Conservation (phyloP, 2,888 invertebrate species). For the Plebejus melissa region DNA sequence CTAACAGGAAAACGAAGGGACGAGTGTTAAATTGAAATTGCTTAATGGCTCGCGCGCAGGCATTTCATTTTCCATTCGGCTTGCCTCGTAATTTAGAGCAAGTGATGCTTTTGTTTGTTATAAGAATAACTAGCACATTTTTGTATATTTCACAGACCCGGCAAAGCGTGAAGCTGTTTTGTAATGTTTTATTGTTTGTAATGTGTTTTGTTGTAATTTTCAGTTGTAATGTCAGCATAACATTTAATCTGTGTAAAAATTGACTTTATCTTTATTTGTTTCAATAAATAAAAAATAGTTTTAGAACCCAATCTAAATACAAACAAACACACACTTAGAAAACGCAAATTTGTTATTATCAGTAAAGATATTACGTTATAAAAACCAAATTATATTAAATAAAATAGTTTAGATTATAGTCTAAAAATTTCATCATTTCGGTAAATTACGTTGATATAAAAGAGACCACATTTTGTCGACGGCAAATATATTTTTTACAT, state of each 20-base stretch:
- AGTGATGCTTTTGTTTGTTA: slow-evolving; percentile 62
- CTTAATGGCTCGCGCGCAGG: slow-evolving; percentile 73
- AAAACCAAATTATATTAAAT: neutral
- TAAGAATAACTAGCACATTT: slow-evolving; percentile 17
- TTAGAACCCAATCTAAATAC: too few species aligned
- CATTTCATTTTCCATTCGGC: slow-evolving; percentile 78
- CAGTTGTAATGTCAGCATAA: neutral
- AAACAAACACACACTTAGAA: too few species aligned
- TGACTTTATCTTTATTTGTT: too few species aligned
- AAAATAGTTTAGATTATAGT: neutral
- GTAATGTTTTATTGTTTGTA: slow-evolving; percentile 5
- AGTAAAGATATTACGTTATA: neutral
- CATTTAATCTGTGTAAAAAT: neutral
- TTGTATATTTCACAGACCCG: neutral
- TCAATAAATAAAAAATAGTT: neutral
- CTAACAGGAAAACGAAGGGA: slow-evolving; percentile 76
- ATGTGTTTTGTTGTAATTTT: neutral
- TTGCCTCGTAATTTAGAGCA: slow-evolving; percentile 71
- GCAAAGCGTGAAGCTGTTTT: neutral
- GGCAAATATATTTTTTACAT: neutral
- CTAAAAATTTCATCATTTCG: neutral
- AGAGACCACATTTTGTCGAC: neutral
- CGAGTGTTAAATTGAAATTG: slow-evolving; percentile 78
- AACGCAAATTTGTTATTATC: too few species aligned
- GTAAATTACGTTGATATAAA: neutral